Base-by-base conservation (phyloP, 2,888 invertebrate genomes). In the Oegoconia quadripuncta region DNA sequence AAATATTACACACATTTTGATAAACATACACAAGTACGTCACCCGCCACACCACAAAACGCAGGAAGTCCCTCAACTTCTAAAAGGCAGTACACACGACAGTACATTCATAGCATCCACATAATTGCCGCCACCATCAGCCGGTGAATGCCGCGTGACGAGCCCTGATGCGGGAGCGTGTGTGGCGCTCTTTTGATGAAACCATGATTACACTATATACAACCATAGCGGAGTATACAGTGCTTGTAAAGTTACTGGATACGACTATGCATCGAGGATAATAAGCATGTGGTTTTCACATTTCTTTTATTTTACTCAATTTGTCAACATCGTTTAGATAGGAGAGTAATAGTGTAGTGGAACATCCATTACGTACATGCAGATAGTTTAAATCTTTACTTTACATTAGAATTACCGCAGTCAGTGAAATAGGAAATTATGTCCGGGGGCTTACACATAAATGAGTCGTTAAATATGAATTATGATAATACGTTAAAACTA, bases 191-290 rank as follows among this genome's bases (percentile, higher is more conserved):
- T 81, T 81, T 80, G 79, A 80, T 78, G 77, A 75, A 75, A 77
- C 81, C 78, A 73, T 80, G 80, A 81, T 81, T 80, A 79, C 78
- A 65, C 70, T 68, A 59, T 66, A 74, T 71, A 76, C 68, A 74
- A 50, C 51, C 63, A 60, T 60, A 69, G 59, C 55, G 51, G 37
- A 41, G 42, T 46, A 37, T 45, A 40, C n/a, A n/a, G n/a, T n/a
- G 8, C 37, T 38, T 16, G 37, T 50, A 55, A 40, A 55, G 47
- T 13, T 26, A 29, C 65, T 66, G 38, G 68, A 70, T 48, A 46
- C 9, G 64, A 34, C 52, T 42, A 12, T 3, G 13, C 14, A 13
- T 27, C n/a, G n/a, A n/a, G n/a, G n/a, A n/a, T n/a, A n/a, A n/a
- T 9, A 23, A 4, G 3, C 9, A 25, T 31, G 27, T 18, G 26